Evolutionary conservation across 2,113 vertebrate genomes (phyloP).

Genomic region (Apistogramma diplotaenia): DNA sequence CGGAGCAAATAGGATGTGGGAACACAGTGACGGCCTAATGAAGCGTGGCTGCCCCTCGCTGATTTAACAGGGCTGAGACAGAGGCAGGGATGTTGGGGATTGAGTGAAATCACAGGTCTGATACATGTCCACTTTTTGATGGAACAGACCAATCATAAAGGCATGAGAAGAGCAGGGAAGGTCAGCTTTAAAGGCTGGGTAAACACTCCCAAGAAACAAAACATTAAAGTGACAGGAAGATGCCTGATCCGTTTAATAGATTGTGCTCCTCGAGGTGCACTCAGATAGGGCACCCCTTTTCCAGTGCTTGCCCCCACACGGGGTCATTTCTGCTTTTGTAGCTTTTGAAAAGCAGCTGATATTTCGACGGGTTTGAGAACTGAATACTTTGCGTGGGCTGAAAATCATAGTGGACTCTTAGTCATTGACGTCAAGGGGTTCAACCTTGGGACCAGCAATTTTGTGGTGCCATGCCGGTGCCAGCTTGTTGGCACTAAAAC

Average conservation of each 20-base stretch:
- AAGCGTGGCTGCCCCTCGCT: conserved; percentile 54
- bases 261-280: neutral
- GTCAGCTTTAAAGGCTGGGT: neutral
- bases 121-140: neutral
- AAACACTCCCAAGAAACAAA: neutral
- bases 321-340: neutral
- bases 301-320: neutral
- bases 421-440: neutral
- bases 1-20: conserved; percentile 54
- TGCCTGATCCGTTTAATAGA: neutral
- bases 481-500: neutral
- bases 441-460: neutral
- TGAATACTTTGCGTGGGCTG: neutral
- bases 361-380: neutral
- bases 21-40: conserved; percentile 51
- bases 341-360: neutral
- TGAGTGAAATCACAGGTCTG: neutral
- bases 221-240: neutral
- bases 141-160: neutral
- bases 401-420: neutral
- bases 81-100: neutral
- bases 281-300: neutral
- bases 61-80: conserved; percentile 27
- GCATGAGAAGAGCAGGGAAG: neutral
- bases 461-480: neutral